Evolutionary conservation across 2,797 vertebrate genomes (phyloP).

Genomic region (Tenualosa ilisha): DNA sequence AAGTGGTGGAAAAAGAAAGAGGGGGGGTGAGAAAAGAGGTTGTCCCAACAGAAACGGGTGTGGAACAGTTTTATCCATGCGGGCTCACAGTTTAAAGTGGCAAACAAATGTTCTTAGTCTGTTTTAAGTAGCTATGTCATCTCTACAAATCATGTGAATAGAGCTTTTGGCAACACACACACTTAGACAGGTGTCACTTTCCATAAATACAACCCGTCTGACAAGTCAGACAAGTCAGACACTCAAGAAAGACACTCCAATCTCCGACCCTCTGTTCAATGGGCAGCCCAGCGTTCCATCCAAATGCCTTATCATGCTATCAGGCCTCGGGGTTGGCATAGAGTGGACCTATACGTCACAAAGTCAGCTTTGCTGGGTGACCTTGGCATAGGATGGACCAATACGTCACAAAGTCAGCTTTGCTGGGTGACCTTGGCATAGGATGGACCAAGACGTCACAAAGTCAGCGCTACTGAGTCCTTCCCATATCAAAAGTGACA

Average conservation of each 20-base stretch:
- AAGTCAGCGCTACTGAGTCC: background rate
- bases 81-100: background rate
- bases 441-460: background rate
- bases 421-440: background rate
- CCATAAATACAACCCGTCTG: background rate
- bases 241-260: background rate
- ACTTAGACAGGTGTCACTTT: background rate
- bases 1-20: conserved; percentile 24
- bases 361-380: background rate
- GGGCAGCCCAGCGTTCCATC: background rate
- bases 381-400: background rate
- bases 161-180: background rate
- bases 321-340: background rate
- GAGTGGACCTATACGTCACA: background rate
- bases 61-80: conserved; percentile 1
- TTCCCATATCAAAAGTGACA: too few species aligned
- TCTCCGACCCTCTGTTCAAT: background rate
- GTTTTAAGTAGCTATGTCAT: conserved; percentile 1
- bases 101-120: background rate
- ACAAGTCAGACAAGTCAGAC: background rate
- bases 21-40: background rate
- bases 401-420: background rate
- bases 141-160: background rate
- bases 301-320: background rate
- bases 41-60: background rate